Conservation (phyloP, 2,113 vertebrate species). For the Sinosuthora webbiana region DNA sequence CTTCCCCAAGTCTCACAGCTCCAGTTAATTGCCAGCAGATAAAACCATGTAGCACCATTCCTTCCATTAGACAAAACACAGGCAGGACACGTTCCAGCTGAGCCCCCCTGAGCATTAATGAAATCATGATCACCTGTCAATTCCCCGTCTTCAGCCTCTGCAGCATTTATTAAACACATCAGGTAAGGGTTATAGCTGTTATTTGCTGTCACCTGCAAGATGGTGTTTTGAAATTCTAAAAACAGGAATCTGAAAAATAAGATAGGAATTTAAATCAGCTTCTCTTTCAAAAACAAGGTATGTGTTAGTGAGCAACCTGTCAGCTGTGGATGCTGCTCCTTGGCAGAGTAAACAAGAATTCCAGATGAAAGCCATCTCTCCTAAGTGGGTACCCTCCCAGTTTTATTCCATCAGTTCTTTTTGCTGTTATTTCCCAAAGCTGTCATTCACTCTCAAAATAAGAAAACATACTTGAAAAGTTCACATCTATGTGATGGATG, state of each 20-base stretch:
- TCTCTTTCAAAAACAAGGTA: background rate
- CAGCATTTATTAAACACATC: conserved; percentile 72
- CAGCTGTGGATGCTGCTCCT: background rate
- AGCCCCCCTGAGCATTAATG: background rate
- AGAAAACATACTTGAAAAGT: background rate
- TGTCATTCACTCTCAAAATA: background rate
- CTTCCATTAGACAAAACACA: background rate
- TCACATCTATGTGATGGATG: background rate
- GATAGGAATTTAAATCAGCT: background rate
- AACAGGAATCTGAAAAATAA: conserved; percentile 73
- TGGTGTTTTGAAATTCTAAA: conserved; percentile 71
- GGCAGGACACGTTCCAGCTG: background rate
- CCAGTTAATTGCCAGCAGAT: background rate
- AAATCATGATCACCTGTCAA: conserved; percentile 68
- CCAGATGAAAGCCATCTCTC: background rate
- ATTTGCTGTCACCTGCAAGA: conserved; percentile 62
- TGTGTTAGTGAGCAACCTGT: background rate
- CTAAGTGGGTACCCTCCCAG: background rate
- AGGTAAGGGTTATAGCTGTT: conserved; percentile 69
- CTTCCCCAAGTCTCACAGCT: background rate
- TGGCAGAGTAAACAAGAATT: background rate
- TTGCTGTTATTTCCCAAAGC: background rate
- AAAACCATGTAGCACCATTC: background rate
- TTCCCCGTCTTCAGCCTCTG: conserved; percentile 30
- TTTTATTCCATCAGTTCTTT: background rate